These are phyloP conservation scores for Premnoplex brunnescens DNA, from an alignment of 2,797 vertebrate species.

Conservation along the genomic window DNA sequence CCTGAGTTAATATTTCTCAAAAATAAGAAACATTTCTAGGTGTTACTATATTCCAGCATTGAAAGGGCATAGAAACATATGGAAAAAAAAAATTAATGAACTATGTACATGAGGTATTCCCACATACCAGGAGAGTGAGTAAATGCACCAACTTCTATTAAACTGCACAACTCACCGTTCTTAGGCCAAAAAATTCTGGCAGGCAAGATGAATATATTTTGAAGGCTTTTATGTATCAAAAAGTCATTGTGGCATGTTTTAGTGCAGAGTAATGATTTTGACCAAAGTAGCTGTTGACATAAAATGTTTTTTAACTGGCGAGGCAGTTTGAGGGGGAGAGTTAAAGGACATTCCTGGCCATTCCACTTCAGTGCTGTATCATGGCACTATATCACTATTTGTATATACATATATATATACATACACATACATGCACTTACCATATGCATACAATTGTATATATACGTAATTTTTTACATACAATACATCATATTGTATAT, in stretches of 20 bases:
- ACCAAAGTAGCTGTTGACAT: not conserved
- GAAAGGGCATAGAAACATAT: not conserved
- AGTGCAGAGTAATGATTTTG: not conserved
- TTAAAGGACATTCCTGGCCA: not conserved
- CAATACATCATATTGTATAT: too few species aligned
- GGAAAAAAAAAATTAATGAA: not conserved
- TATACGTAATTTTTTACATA: too few species aligned
- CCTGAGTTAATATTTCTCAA: not conserved
- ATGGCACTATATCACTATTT: too few species aligned
- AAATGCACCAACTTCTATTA: not conserved
- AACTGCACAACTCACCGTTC: rapidly evolving
- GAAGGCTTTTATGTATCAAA: not conserved
- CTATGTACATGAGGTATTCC: not conserved
- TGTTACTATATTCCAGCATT: not conserved
- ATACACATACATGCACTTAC: too few species aligned
- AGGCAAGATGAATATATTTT: not conserved
- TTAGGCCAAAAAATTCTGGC: not conserved
- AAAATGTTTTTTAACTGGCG: not conserved
- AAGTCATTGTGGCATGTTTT: not conserved
- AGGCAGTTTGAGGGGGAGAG: not conserved
- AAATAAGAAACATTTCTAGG: not conserved
- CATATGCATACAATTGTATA: too few species aligned
- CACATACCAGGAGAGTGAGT: rapidly evolving
- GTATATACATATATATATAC: too few species aligned
- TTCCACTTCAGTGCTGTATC: not conserved